phyloP scores from a whole-genome alignment of 2,888 invertebrate genomes.

The Leucoptera coffeella region DNA sequence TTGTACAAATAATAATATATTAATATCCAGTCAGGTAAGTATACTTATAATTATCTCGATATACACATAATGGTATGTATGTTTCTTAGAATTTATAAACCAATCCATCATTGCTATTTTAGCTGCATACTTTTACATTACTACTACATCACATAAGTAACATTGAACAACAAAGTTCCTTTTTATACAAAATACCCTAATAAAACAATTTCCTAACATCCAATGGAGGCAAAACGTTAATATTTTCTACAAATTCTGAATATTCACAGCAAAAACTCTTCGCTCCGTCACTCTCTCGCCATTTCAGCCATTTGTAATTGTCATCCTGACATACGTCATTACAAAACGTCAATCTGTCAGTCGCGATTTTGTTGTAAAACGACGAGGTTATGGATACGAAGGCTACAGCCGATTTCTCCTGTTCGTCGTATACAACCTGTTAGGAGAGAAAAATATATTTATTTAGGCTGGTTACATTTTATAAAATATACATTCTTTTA shows the following conservation, averaged over 20 bases:
- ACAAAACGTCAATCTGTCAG: conserved; percentile 18
- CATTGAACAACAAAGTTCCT: no score
- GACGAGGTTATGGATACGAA: conserved; percentile 32
- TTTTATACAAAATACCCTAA: no score
- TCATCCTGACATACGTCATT: conserved; percentile 19
- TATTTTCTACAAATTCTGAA: conserved; percentile 13
- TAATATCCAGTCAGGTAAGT: no score
- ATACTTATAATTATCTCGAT: no score
- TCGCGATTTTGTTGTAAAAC: conserved; percentile 15
- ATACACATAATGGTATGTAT: no score
- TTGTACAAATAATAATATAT: no score
- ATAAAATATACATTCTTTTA: no score
- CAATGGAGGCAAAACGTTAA: conserved; percentile 13
- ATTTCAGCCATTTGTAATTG: conserved; percentile 22
- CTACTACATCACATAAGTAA: no score
- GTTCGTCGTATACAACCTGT: conserved; percentile 26
- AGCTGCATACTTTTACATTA: no score
- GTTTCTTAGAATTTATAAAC: no score
- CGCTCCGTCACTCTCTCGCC: conserved; percentile 27
- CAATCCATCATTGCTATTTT: no score
- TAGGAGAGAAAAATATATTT: conserved; percentile 7
- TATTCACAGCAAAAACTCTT: conserved; percentile 35
- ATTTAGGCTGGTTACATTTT: no score
- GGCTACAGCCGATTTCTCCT: conserved; percentile 15
- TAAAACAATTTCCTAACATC: conserved; percentile 12